Evolutionary conservation across 2,888 invertebrate species (phyloP).

Genomic region (Criorhina ranunculi): DNA sequence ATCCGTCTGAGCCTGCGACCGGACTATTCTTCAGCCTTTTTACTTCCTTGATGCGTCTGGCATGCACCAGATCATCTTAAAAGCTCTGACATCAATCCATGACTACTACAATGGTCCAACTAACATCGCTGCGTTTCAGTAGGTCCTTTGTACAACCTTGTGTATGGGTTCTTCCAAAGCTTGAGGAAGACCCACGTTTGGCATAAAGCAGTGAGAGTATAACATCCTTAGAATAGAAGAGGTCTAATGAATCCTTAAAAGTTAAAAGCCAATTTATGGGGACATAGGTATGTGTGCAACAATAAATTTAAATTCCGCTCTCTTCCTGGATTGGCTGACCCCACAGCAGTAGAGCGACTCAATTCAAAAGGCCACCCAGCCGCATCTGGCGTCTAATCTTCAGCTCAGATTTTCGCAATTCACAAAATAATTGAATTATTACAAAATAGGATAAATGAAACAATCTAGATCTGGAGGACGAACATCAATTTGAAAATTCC

Average conservation of each 20-base stretch:
- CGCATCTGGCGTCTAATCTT: constrained; percentile 1
- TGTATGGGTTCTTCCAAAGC: too few relatives aligned
- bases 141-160: too few relatives aligned
- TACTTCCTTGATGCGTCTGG: too few relatives aligned
- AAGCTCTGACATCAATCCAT: too few relatives aligned
- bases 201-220: too few relatives aligned
- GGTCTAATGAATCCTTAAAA: constrained; percentile 1
- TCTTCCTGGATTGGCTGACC: neutral
- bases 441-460: constrained; percentile 25
- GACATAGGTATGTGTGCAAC: constrained; percentile 5
- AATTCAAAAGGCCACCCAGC: constrained; percentile 3
- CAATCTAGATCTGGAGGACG: constrained; percentile 1
- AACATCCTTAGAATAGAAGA: too few relatives aligned
- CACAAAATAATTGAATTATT: constrained; percentile 36
- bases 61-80: too few relatives aligned
- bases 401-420: constrained; percentile 21
- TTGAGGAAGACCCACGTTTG: too few relatives aligned
- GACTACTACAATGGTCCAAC: too few relatives aligned
- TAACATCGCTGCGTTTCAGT: too few relatives aligned
- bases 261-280: constrained; percentile 39
- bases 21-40: too few relatives aligned
- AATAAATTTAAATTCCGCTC: constrained; percentile 18
- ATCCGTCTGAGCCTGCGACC: too few relatives aligned
- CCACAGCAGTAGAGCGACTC: neutral
- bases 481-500: constrained; percentile 4